These are phyloP conservation scores for Leuciscus waleckii DNA, from an alignment of 2,797 vertebrate species.

Conservation along the genomic window DNA sequence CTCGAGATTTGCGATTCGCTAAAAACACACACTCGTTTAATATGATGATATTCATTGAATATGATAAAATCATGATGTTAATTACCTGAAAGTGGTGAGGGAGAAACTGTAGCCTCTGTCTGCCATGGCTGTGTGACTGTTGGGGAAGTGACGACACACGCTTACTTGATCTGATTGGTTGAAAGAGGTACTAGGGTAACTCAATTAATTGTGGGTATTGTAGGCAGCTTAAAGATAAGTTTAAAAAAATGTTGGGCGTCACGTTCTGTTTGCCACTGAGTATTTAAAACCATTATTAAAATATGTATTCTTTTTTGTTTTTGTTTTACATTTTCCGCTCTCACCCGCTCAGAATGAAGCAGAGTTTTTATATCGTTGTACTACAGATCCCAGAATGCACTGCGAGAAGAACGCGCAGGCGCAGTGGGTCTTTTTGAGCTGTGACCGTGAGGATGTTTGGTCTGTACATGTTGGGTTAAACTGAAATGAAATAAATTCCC, in stretches of 20 bases:
- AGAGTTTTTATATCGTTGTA: neutral
- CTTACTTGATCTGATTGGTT: conserved; percentile 57
- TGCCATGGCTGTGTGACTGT: conserved; percentile 83
- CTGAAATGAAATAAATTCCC: conserved; percentile 29
- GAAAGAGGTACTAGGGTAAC: neutral
- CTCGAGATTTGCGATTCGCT: neutral
- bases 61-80: conserved; percentile 23
- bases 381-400: conserved; percentile 47
- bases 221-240: neutral
- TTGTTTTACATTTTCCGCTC: neutral
- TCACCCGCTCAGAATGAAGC: neutral
- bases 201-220: neutral
- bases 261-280: neutral
- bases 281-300: neutral
- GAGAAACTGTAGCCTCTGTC: conserved; percentile 97
- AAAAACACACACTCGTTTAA: neutral
- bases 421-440: neutral
- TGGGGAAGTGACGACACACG: conserved; percentile 43
- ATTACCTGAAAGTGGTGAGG: conserved; percentile 96
- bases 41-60: neutral
- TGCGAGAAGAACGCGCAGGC: conserved; percentile 8
- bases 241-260: neutral
- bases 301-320: neutral
- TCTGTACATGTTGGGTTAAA: conserved; percentile 34
- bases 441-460: conserved; percentile 74